Evolutionary conservation across 2,888 invertebrate species (phyloP).

Genomic region (Zaprionus obscuricornis): DNA sequence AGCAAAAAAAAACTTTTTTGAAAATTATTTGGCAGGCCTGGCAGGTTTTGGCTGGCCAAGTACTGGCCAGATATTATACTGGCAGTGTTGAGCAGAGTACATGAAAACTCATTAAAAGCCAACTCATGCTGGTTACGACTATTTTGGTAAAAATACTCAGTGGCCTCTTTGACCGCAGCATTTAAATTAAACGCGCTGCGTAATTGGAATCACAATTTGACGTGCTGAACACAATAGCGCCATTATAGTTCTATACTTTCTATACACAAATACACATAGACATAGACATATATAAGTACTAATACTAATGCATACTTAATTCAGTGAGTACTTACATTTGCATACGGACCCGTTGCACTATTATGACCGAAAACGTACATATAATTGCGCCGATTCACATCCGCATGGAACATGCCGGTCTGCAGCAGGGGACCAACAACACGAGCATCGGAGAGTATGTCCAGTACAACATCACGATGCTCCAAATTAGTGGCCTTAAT

Average conservation of each 20-base stretch:
- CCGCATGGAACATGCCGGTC: constrained; percentile 90
- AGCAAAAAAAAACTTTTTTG: too few species aligned
- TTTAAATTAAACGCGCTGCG: constrained; percentile 56
- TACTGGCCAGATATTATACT: too few species aligned
- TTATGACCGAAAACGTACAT: constrained; percentile 95
- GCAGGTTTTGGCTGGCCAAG: too few species aligned
- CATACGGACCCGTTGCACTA: constrained; percentile 90
- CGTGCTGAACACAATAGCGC: constrained; percentile 25
- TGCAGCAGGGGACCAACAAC: constrained; percentile 92
- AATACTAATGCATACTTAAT: constrained; percentile 7
- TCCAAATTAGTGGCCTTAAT: constrained; percentile 85
- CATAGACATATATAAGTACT: not conserved
- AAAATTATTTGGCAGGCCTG: too few species aligned
- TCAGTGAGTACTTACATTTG: constrained; percentile 86
- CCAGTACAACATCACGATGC: constrained; percentile 91
- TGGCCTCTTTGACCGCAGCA: constrained; percentile 23
- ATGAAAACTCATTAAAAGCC: constrained; percentile 63
- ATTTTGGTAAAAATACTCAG: constrained; percentile 19
- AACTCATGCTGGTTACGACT: constrained; percentile 49
- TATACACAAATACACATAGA: not conserved
- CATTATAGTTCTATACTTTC: constrained; percentile 4
- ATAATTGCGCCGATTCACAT: constrained; percentile 90
- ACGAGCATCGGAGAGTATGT: constrained; percentile 94
- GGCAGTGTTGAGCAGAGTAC: too few species aligned
- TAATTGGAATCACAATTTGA: constrained; percentile 50